These are phyloP conservation scores for Calidris pugnax DNA, from an alignment of 2,113 vertebrate species.

Conservation along the genomic window DNA sequence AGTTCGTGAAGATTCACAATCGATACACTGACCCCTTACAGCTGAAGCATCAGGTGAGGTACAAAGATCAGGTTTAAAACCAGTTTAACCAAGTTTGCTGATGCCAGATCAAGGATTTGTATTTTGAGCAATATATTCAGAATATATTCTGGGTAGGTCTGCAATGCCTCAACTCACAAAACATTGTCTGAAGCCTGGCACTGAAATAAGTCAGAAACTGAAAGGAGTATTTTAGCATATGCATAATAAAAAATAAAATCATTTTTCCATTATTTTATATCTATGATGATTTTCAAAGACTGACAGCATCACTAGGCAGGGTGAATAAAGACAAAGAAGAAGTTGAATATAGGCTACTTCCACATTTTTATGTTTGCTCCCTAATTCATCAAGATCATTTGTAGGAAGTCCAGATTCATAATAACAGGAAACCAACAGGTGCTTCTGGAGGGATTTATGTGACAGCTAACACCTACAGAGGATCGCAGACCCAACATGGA, in stretches of 20 bases:
- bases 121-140: background rate
- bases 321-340: background rate
- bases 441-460: background rate
- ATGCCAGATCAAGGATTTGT: background rate
- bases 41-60: background rate
- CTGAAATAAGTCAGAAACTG: background rate
- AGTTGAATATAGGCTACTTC: background rate
- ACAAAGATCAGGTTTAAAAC: background rate
- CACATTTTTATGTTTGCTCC: background rate
- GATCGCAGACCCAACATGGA: background rate
- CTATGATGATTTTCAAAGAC: background rate
- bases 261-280: background rate
- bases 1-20: background rate
- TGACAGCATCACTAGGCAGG: background rate
- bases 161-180: background rate
- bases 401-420: background rate
- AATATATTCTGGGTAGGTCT: background rate
- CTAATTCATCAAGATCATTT: background rate
- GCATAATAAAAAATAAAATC: background rate
- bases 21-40: background rate
- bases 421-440: background rate
- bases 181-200: background rate
- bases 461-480: background rate
- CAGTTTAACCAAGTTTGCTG: background rate
- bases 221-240: background rate